Evolutionary conservation across 2,113 vertebrate species (phyloP).

Genomic region (Phrynocephalus versicolor): DNA sequence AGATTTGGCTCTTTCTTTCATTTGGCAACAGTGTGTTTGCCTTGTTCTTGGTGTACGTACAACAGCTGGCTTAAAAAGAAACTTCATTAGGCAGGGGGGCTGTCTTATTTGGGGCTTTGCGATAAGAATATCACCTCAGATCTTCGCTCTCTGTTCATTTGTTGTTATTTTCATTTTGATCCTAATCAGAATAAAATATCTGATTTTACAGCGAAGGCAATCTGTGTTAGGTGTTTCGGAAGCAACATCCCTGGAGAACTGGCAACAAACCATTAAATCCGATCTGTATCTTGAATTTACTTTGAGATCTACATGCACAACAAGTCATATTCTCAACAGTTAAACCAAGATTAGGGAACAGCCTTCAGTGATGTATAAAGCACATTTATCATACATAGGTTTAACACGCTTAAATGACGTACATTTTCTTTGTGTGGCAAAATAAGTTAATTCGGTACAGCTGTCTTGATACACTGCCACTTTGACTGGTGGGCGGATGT

Average conservation of each 20-base stretch:
- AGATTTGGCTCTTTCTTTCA: not conserved
- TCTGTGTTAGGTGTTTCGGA: accelerated
- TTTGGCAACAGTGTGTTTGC: not conserved
- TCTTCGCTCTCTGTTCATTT: not conserved
- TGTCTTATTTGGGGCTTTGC: not conserved
- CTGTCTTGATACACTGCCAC: not conserved
- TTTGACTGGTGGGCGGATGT: slow-evolving; percentile 7
- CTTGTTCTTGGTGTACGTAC: not conserved
- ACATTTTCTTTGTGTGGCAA: not conserved
- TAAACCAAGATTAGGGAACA: not conserved
- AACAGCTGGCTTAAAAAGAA: not conserved
- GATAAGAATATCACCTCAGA: not conserved
- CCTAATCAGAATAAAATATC: not conserved
- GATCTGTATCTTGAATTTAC: not conserved
- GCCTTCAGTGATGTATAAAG: not conserved
- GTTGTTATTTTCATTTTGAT: not conserved
- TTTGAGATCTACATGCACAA: not conserved
- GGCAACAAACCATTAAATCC: not conserved
- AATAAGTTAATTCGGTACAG: not conserved
- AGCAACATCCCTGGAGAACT: not conserved
- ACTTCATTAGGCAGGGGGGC: not conserved
- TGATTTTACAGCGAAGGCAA: slow-evolving; percentile 1
- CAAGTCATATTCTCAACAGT: not conserved
- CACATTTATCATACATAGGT: accelerated
- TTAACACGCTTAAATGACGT: not conserved